A percentile compares a stretch with the other conserved stretches of the same genome.
Evolutionary conservation across 2,888 invertebrate species (phyloP).

Genomic region (Perithous albicinctus): DNA sequence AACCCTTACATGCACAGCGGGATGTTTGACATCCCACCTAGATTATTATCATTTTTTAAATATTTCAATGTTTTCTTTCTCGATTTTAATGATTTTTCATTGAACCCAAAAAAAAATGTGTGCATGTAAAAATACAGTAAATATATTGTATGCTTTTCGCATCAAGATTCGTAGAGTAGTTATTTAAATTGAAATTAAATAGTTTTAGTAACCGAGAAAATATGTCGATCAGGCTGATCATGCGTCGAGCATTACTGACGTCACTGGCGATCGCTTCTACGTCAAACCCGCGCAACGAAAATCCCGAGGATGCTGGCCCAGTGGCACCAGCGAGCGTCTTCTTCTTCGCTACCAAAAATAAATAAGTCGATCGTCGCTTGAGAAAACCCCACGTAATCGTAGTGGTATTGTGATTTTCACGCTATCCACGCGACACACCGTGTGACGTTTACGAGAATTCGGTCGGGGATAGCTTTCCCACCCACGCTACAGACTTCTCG

Average conservation of each 20-base stretch:
- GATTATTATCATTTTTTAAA: no score
- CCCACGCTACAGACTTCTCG: constrained; percentile 45
- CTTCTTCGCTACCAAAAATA: constrained; percentile 35
- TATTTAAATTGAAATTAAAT: no score
- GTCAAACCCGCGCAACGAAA: neutral
- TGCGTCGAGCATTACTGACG: neutral
- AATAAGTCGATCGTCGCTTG: constrained; percentile 8
- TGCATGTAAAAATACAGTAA: no score
- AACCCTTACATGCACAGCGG: no score
- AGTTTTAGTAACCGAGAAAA: neutral
- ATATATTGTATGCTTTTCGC: no score
- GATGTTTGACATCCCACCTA: no score
- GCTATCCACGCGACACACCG: neutral
- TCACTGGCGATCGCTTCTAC: neutral
- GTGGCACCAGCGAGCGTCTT: constrained; percentile 7
- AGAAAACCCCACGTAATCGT: constrained; percentile 6
- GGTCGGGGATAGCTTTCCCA: constrained; percentile 41
- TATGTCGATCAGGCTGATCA: no score
- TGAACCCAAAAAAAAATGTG: no score
- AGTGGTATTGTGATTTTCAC: constrained; percentile 15
- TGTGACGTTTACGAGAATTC: constrained; percentile 35
- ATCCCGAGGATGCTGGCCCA: neutral
- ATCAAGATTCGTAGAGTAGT: no score
- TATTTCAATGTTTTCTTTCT: no score
- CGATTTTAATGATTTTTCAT: no score